Evolutionary conservation across 2,888 invertebrate species (phyloP), one percentile per base, ranked within the genome.

Genomic region (Andrena fulva): DNA sequence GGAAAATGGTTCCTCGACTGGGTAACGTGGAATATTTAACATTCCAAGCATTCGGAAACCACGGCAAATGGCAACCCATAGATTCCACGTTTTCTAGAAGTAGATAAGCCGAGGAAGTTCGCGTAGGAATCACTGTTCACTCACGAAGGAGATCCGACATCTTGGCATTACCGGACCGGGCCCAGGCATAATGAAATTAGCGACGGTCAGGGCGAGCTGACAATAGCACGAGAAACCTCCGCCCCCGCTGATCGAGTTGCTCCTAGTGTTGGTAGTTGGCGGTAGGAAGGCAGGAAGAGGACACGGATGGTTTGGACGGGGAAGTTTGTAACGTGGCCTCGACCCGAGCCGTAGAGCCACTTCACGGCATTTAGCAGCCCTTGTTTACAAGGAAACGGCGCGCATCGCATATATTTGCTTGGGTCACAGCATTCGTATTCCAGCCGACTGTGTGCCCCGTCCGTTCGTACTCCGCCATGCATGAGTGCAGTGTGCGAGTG

Each of bases 351-450:
- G 24, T 68, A 77, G 74, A 79, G 71, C 68, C 74, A 78, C 84
- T 82, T 76, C 73, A 81, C 80, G 86, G 85, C 89, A 87, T 88
- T 89, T 83, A 87, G 87, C 89, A 91, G 84, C 90, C 90, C 89
- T 90, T 91, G 91, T 92, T 93, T 92, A 93, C 92, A 91, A 92
- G 92, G 91, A 92, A 91, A 89, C 89, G 85, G 86, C 89, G 89
- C 90, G 90, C 87, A 82, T 84, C 85, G 93, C 91, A 92, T 92
- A 91, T 87, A 91, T 91, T 91, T 88, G 77, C 88, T 85, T 79
- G 76, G 90, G 88, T 90, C 89, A 89, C 82, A 86, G 85, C 90
- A 92, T 92, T 92, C 89, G 92, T 92, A 92, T 92, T 91, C 91
- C 81, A 81, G 64, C 79, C 81, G 83, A 60, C 77, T 71, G 80